A percentile compares a stretch with the other conserved stretches of the same genome.
These are phyloP conservation scores for Euura saliciscinereae DNA, from an alignment of 1,140 invertebrate genomes.

Conservation along the genomic window DNA sequence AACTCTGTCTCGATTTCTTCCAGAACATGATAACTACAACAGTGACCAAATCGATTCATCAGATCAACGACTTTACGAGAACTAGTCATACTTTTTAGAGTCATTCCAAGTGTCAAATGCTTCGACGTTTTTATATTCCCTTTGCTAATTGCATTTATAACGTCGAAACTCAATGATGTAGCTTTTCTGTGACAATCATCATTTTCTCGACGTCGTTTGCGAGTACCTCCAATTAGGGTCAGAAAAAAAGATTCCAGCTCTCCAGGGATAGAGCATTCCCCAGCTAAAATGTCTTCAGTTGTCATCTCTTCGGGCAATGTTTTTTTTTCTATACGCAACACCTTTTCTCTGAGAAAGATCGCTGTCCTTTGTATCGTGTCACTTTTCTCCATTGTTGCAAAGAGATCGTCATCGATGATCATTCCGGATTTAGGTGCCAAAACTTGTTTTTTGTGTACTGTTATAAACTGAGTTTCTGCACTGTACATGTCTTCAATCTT, in stretches of 20 bases:
- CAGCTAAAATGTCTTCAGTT: slow-evolving; percentile 22
- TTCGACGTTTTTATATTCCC: slow-evolving; percentile 40
- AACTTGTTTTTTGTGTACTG: slow-evolving; percentile 28
- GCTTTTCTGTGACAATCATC: slow-evolving; percentile 26
- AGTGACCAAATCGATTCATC: slow-evolving; percentile 40
- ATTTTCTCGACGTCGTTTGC: slow-evolving; percentile 22
- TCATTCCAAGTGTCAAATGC: slow-evolving; percentile 39
- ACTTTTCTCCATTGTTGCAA: slow-evolving; percentile 26
- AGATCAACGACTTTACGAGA: slow-evolving; percentile 43
- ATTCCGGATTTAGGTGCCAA: slow-evolving; percentile 26
- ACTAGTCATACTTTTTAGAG: slow-evolving; percentile 41
- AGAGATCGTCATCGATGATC: slow-evolving; percentile 25
- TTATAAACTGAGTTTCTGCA: slow-evolving; percentile 23
- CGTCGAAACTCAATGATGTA: slow-evolving; percentile 25
- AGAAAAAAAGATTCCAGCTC: slow-evolving; percentile 27
- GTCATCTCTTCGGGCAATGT: slow-evolving; percentile 26
- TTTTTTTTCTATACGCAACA: slow-evolving; percentile 25
- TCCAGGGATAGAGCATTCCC: slow-evolving; percentile 28
- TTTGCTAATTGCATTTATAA: slow-evolving; percentile 32
- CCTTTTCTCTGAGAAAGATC: slow-evolving; percentile 25
- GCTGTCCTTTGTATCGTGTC: slow-evolving; percentile 30
- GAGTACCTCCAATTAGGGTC: slow-evolving; percentile 20
- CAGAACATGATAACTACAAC: slow-evolving; percentile 34
- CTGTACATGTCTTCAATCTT: slow-evolving; percentile 22
- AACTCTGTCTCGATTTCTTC: slow-evolving; percentile 40